phyloP scores from a whole-genome alignment of 2,113 vertebrate species.

The Pelmatolapia mariae region DNA sequence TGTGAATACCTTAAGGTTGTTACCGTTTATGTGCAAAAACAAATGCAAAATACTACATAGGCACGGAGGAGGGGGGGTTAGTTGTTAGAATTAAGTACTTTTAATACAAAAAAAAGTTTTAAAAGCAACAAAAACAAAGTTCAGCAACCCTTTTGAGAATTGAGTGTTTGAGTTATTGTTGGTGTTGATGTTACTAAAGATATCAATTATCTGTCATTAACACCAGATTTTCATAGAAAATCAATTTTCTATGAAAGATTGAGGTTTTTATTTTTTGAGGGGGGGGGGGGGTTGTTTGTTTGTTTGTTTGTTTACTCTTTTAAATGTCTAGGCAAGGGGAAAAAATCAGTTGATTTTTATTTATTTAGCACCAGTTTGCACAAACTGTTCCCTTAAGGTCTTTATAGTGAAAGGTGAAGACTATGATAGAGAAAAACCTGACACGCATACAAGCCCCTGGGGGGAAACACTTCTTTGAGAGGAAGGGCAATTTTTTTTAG shows the following conservation, averaged over 20 bases:
- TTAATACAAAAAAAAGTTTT: neutral
- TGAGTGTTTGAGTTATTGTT: neutral
- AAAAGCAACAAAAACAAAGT: neutral
- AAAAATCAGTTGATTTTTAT: neutral
- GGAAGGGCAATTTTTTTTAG: neutral
- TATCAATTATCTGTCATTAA: neutral
- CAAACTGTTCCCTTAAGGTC: neutral
- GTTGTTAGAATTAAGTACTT: neutral
- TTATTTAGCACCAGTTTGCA: neutral
- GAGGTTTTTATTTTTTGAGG: neutral
- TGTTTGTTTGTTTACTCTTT: neutral
- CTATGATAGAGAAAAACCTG: neutral
- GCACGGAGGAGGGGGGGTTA: neutral
- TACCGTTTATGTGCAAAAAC: neutral
- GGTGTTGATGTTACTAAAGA: neutral
- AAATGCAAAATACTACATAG: neutral
- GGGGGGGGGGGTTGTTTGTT: neutral
- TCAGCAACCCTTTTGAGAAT: neutral
- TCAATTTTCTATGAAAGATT: neutral
- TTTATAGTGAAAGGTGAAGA: neutral
- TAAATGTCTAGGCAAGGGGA: neutral
- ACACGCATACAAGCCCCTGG: neutral
- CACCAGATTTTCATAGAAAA: neutral
- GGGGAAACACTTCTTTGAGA: neutral
- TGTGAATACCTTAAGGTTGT: rapidly evolving